A percentile compares a stretch with the other conserved stretches of the same genome.
phyloP scores from a whole-genome alignment of 2,113 vertebrate species.

The Rousettus leschenaultii region DNA sequence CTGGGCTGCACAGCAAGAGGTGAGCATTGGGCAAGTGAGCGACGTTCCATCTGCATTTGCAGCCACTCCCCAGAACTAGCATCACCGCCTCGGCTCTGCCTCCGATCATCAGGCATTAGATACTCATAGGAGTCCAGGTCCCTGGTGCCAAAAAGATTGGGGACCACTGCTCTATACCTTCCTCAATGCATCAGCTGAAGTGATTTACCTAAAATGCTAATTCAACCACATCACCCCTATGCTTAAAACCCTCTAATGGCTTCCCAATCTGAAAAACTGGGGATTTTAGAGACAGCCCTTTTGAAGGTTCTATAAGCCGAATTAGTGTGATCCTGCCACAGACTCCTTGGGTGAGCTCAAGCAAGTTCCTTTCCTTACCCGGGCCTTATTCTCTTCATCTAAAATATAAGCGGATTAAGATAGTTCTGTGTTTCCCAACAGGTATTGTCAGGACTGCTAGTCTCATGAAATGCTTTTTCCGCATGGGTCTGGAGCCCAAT shows the following conservation, averaged over 20 bases:
- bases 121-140: no score
- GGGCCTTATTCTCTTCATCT: background rate
- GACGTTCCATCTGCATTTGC: no score
- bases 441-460: background rate
- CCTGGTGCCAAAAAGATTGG: no score
- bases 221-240: background rate
- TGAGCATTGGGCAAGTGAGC: no score
- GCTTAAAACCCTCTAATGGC: background rate
- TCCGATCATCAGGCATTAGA: no score
- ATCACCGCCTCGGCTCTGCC: no score
- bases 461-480: background rate
- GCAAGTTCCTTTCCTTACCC: background rate
- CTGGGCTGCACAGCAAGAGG: no score
- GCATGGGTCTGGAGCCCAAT: background rate
- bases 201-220: background rate
- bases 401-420: background rate
- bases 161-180: background rate
- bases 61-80: no score
- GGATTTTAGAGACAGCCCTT: background rate
- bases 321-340: background rate
- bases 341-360: background rate
- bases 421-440: background rate
- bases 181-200: background rate
- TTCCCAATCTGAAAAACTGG: background rate
- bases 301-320: background rate